A percentile compares a stretch with the other conserved stretches of the same genome.
These are phyloP conservation scores for Stratiolaelaps scimitus DNA, from an alignment of 1,140 invertebrate genomes.

Conservation along the genomic window DNA sequence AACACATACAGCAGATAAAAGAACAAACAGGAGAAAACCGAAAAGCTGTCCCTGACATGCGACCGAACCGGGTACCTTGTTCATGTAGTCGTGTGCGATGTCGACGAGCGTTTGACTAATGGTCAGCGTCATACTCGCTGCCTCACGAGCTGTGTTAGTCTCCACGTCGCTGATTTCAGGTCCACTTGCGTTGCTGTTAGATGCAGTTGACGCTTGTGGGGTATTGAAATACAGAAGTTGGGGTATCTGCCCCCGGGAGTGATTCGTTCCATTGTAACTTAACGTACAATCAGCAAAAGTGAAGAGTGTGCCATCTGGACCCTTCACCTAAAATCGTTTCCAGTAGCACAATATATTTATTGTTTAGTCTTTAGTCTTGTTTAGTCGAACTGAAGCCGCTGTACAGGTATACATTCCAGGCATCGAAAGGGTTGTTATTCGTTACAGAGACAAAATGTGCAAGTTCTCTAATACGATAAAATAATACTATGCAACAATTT, in stretches of 20 bases:
- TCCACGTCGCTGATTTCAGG: slow-evolving; percentile 22
- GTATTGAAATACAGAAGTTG: slow-evolving; percentile 75
- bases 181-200: neutral
- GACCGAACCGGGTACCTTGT: neutral
- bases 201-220: slow-evolving; percentile 40
- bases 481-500: no score
- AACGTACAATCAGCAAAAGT: slow-evolving; percentile 80
- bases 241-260: slow-evolving; percentile 84
- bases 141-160: slow-evolving; percentile 15
- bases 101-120: slow-evolving; percentile 4
- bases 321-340: slow-evolving; percentile 52
- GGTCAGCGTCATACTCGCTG: slow-evolving; percentile 7
- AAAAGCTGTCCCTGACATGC: no score
- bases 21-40: no score
- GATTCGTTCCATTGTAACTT: slow-evolving; percentile 86
- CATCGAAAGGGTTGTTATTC: no score
- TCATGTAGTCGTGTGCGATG: slow-evolving; percentile 16
- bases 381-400: no score
- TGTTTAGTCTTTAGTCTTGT: no score
- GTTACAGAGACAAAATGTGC: no score
- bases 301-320: slow-evolving; percentile 80
- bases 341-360: no score
- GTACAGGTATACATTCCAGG: no score
- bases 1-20: no score
- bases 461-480: no score